Evolutionary conservation across 2,113 vertebrate genomes (phyloP).

Genomic region (Acanthochromis polyacanthus): DNA sequence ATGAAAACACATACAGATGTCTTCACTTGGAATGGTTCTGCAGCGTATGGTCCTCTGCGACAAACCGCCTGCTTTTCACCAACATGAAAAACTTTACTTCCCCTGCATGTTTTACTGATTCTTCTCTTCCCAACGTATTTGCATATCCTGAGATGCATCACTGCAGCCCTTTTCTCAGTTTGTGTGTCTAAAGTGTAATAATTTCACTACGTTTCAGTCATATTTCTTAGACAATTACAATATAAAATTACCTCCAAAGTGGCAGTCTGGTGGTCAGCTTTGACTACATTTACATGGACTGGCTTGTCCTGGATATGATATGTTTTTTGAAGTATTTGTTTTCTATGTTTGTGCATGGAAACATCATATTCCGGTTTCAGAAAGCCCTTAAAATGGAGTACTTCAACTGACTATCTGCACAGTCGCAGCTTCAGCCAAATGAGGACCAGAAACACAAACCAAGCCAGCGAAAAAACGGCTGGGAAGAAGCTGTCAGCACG

Average conservation of each 20-base stretch:
- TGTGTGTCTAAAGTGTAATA: not conserved
- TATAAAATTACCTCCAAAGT: not conserved
- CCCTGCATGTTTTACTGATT: slow-evolving; percentile 15
- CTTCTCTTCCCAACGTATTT: slow-evolving; percentile 9
- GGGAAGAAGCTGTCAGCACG: too few species aligned
- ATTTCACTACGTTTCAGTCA: not conserved
- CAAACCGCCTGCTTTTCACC: not conserved
- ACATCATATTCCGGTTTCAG: too few species aligned
- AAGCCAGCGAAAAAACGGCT: too few species aligned
- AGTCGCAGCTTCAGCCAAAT: too few species aligned
- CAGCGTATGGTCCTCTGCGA: slow-evolving; percentile 24
- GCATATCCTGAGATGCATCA: slow-evolving; percentile 29
- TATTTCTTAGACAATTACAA: not conserved
- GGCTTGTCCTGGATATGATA: too few species aligned
- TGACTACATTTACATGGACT: too few species aligned
- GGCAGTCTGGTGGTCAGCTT: too few species aligned
- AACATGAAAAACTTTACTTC: not conserved
- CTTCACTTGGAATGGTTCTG: slow-evolving; percentile 25
- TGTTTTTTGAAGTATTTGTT: too few species aligned
- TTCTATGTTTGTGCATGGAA: too few species aligned
- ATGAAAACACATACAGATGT: slow-evolving; percentile 50
- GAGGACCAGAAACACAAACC: too few species aligned
- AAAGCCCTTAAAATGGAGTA: too few species aligned
- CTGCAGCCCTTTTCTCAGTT: slow-evolving; percentile 19
- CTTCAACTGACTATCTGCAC: too few species aligned